phyloP scores from a whole-genome alignment of 2,888 invertebrate genomes.

The Tridacna gigas region DNA sequence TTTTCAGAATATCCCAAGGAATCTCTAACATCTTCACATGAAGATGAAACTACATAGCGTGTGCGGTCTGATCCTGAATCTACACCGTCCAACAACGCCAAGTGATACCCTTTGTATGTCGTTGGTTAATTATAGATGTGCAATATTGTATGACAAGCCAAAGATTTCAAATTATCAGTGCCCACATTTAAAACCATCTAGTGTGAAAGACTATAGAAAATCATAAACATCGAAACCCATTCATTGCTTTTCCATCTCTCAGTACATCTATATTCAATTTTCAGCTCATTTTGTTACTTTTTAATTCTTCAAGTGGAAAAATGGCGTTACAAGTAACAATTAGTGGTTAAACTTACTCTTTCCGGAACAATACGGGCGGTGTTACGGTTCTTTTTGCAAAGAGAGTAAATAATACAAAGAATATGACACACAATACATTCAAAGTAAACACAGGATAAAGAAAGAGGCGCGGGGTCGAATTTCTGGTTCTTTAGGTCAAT shows the following conservation, averaged over 20 bases:
- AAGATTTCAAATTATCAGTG: slow-evolving; percentile 28
- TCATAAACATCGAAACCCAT: slow-evolving; percentile 18
- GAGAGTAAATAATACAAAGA: not conserved
- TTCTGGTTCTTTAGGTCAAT: slow-evolving; percentile 43
- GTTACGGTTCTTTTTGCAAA: slow-evolving; percentile 5
- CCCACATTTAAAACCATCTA: slow-evolving; percentile 15
- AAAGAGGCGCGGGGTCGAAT: slow-evolving; percentile 4
- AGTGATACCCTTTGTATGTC: slow-evolving; percentile 10
- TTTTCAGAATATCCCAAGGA: too few species aligned
- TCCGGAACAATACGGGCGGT: slow-evolving; percentile 6
- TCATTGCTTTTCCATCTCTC: slow-evolving; percentile 40
- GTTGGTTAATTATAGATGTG: slow-evolving; percentile 2
- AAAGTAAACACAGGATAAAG: not conserved
- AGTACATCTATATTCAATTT: slow-evolving; percentile 17
- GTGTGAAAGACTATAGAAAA: slow-evolving; percentile 24
- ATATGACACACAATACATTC: not conserved
- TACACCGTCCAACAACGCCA: too few species aligned
- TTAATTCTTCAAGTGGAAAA: slow-evolving; percentile 22
- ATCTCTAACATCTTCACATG: too few species aligned
- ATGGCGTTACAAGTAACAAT: slow-evolving; percentile 24
- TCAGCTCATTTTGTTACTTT: slow-evolving; percentile 16
- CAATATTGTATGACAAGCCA: slow-evolving; percentile 17
- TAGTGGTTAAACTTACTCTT: not conserved
- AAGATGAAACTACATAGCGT: too few species aligned
- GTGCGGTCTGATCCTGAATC: too few species aligned